Evolutionary conservation across 2,797 vertebrate genomes (phyloP), one percentile per base, ranked within the genome.

Genomic region (Buphagus erythrorhynchus): DNA sequence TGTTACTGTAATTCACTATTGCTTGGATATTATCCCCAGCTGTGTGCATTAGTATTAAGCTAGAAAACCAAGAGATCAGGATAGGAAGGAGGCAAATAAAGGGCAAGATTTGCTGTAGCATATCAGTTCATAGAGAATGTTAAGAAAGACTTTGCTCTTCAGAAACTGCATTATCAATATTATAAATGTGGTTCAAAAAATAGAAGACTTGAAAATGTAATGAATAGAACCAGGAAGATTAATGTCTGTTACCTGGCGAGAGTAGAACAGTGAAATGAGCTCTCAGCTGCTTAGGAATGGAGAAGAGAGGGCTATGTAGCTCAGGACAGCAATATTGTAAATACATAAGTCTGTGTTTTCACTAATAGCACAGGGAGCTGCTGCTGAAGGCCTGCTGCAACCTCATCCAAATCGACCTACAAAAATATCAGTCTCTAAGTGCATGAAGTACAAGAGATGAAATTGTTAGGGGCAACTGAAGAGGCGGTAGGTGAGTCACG

Each of bases 21-120:
- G 77, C 75, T 92, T 82, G 67, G 93, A 82, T 84, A 79, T 91
- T 82, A 93, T 82, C 40, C 78, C 55, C 24, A 31, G 36, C 71
- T 62, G 5, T 59, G 26, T 6, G 11, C 19, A 35, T 58, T 51
- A 57, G 28, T 29, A 54, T 78, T 66, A 66, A 92, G 40, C 31
- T 52, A 40, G 24, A 89, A 94, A 82, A 76, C 40, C 22, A 69
- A 87, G 84, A 89, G 59, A 29, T 36, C 18, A 13, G 40, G 61
- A 69, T 13, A 89, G 55, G 20, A 69, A 84, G 31, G 22, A 62
- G 13, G 48, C 18, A 81, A 94, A 88, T 29, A 40, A 89, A 91
- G 29, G 24, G 40, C 33, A 66, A 79, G 45, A 79, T 62, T 76
- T 90, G 66, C 58, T 29, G 8, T 36, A 71, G 52, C 2, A 0